These are phyloP conservation scores for Macrotus californicus DNA, from an alignment of 2,113 vertebrate species.

Conservation along the genomic window DNA sequence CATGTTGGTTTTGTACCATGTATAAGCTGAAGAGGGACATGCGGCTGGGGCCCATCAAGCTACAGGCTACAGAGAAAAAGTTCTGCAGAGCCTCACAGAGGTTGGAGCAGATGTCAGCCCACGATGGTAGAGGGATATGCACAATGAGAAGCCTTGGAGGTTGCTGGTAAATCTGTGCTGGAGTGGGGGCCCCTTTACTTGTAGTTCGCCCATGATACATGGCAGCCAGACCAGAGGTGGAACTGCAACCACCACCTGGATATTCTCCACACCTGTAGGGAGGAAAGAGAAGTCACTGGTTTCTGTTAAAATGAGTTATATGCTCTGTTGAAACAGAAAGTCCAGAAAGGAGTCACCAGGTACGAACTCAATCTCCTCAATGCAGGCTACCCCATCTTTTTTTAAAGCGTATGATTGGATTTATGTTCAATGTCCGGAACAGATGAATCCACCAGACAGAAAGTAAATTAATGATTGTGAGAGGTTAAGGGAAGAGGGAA, in stretches of 20 bases:
- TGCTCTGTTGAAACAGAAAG: constrained; percentile 19
- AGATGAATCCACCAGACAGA: background rate
- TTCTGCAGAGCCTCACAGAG: constrained; percentile 92
- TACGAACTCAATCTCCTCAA: background rate
- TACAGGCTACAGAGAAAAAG: constrained; percentile 85
- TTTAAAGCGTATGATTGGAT: background rate
- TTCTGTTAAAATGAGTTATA: constrained; percentile 19
- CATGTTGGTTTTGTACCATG: constrained; percentile 85
- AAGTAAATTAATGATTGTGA: background rate
- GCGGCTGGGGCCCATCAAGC: constrained; percentile 85
- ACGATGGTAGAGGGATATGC: constrained; percentile 84
- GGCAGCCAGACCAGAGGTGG: background rate
- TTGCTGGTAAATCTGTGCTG: constrained; percentile 79
- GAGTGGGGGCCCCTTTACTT: constrained; percentile 7
- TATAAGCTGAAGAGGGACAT: constrained; percentile 91
- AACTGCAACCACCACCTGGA: background rate
- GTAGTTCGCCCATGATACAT: constrained; percentile 69
- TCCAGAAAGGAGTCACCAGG: background rate
- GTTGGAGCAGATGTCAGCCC: constrained; percentile 81
- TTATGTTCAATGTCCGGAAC: background rate
- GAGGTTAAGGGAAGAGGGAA: background rate
- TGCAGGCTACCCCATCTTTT: background rate
- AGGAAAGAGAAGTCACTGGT: constrained; percentile 35
- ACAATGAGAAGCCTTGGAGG: constrained; percentile 86
- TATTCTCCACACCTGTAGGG: constrained; percentile 13